Evolutionary conservation across 2,113 vertebrate genomes (phyloP).

Genomic region (Propithecus coquereli): DNA sequence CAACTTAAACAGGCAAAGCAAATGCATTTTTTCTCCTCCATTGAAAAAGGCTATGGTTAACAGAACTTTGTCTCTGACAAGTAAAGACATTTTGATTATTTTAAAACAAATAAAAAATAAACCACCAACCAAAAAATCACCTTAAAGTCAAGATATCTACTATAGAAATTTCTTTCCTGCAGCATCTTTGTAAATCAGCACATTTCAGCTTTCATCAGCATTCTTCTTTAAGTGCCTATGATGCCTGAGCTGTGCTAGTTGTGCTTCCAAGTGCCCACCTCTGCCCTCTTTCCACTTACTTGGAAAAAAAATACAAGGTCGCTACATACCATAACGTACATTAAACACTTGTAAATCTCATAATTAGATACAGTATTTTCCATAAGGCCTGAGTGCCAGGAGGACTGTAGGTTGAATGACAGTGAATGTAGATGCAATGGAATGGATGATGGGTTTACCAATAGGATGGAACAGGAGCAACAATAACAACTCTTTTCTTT

Average conservation of each 20-base stretch:
- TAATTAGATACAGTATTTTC: neutral
- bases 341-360: neutral
- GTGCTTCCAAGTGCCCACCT: neutral
- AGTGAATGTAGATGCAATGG: neutral
- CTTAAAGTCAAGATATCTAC: neutral
- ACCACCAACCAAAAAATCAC: neutral
- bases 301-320: neutral
- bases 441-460: neutral
- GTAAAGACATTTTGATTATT: neutral
- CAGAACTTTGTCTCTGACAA: neutral
- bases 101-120: conserved; percentile 27
- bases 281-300: neutral
- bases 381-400: neutral
- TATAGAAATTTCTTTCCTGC: neutral
- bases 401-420: neutral
- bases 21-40: conserved; percentile 10
- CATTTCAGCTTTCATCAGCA: neutral
- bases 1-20: conserved; percentile 37
- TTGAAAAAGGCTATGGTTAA: neutral
- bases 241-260: neutral
- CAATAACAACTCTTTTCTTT: neutral
- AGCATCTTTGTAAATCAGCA: neutral
- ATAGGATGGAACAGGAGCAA: neutral
- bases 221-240: neutral
- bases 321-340: neutral